Evolutionary conservation across 1,140 invertebrate species (phyloP).

Genomic region (Branchinecta lindahli): DNA sequence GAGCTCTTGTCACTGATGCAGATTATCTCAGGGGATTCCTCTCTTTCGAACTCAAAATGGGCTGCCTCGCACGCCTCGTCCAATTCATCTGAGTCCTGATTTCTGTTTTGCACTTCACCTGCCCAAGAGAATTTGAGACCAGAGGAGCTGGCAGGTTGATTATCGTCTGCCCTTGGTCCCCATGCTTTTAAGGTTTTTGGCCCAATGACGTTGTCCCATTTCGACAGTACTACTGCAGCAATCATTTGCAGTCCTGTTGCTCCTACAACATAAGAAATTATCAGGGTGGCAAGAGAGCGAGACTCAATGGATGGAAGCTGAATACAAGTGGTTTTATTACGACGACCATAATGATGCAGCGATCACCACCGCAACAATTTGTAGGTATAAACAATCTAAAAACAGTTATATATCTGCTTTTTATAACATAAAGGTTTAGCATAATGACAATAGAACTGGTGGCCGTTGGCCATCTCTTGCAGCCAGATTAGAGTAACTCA

Average conservation of each 20-base stretch:
- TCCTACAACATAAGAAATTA: too few species aligned
- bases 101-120: background rate
- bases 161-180: background rate
- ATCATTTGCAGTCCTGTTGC: background rate
- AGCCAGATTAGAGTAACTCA: too few species aligned
- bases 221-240: background rate
- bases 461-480: too few species aligned
- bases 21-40: slow-evolving; percentile 1
- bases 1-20: background rate
- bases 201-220: background rate
- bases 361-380: too few species aligned
- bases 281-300: too few species aligned
- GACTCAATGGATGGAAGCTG: too few species aligned
- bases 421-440: too few species aligned
- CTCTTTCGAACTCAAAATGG: background rate
- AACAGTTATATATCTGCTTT: too few species aligned
- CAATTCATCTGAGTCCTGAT: background rate
- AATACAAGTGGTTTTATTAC: too few species aligned
- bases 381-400: too few species aligned
- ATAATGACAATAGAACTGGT: too few species aligned
- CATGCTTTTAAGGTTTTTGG: background rate
- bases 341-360: too few species aligned
- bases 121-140: background rate
- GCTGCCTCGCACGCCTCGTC: background rate
- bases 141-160: background rate